Evolutionary conservation across 2,888 invertebrate genomes (phyloP).

Genomic region (Cordilura impudica): DNA sequence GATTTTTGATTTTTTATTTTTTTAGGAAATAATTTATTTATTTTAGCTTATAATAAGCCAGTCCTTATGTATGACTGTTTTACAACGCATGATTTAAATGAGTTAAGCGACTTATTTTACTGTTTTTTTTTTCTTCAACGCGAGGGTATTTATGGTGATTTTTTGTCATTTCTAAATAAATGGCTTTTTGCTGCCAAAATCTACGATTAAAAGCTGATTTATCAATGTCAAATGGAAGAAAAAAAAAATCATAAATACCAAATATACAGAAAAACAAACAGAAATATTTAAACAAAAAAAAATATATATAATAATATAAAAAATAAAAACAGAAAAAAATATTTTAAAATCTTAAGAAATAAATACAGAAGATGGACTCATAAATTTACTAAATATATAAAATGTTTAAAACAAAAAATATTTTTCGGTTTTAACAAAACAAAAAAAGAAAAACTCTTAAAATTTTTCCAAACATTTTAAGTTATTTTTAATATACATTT

Average conservation of each 20-base stretch:
- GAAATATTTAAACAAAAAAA: neutral
- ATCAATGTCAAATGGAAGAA: constrained; percentile 74
- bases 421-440: neutral
- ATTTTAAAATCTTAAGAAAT: constrained; percentile 7
- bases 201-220: constrained; percentile 76
- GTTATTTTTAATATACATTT: constrained; percentile 24
- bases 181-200: constrained; percentile 73
- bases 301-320: neutral
- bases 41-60: constrained; percentile 36
- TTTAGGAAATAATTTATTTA: constrained; percentile 23
- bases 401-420: neutral
- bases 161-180: constrained; percentile 64
- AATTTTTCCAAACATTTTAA: neutral
- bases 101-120: constrained; percentile 8
- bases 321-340: too few relatives aligned
- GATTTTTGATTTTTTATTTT: constrained; percentile 47
- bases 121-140: constrained; percentile 12
- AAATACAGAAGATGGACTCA: constrained; percentile 13
- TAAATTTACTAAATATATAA: constrained; percentile 35
- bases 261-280: neutral
- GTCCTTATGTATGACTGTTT: constrained; percentile 18
- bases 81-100: constrained; percentile 48
- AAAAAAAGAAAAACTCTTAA: constrained; percentile 26
- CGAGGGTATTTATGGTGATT: constrained; percentile 45
- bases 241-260: constrained; percentile 19